phyloP scores from a whole-genome alignment of 2,888 invertebrate genomes.

The Heliconius aoede region DNA sequence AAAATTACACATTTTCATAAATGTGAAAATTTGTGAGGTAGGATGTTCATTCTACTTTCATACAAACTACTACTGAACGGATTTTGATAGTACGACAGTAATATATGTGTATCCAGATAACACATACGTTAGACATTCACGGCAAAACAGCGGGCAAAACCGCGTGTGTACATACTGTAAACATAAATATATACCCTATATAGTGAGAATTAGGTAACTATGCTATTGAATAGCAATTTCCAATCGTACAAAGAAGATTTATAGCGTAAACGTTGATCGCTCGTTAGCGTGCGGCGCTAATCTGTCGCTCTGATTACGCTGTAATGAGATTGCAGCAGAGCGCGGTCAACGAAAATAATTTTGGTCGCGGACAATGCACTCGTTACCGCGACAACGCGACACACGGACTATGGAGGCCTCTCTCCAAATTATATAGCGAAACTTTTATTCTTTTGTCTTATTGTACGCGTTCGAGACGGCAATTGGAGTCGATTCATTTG shows the following conservation, averaged over 20 bases:
- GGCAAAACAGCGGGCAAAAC: too few species aligned
- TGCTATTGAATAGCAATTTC: conserved; percentile 8
- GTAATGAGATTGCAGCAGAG: conserved; percentile 76
- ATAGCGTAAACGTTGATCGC: conserved; percentile 64
- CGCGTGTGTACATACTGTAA: too few species aligned
- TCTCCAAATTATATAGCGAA: not conserved
- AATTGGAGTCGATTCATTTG: not conserved
- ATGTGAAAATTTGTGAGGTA: too few species aligned
- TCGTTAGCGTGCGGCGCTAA: conserved; percentile 55
- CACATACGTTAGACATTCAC: too few species aligned
- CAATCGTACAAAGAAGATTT: conserved; percentile 52
- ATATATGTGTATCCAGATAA: too few species aligned
- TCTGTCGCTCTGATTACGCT: conserved; percentile 59
- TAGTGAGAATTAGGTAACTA: not conserved
- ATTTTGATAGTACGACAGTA: too few species aligned
- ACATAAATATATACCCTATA: too few species aligned
- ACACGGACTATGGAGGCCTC: not conserved
- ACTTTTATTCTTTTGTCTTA: conserved; percentile 14
- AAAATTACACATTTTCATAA: too few species aligned
- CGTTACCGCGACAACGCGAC: conserved; percentile 32
- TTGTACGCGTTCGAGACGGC: not conserved
- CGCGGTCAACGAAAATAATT: conserved; percentile 43
- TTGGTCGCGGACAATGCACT: conserved; percentile 41
- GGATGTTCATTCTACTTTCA: too few species aligned
- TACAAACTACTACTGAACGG: too few species aligned